These are phyloP conservation scores for Lasioglossum albipes DNA, from an alignment of 1,140 invertebrate species.

Conservation along the genomic window DNA sequence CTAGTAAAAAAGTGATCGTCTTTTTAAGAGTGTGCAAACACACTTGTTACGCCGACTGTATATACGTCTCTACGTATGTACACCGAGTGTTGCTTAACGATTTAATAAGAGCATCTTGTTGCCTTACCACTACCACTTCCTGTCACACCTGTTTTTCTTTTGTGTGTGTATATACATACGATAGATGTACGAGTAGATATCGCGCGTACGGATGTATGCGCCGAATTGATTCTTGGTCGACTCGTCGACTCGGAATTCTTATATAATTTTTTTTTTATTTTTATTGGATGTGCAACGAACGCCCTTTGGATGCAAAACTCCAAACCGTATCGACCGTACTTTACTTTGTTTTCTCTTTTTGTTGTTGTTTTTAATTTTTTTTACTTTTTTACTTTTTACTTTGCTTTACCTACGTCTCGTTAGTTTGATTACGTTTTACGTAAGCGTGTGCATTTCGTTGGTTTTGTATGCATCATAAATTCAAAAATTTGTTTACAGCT, in stretches of 20 bases:
- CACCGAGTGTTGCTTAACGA: conserved; percentile 47
- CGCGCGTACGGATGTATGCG: too few relatives aligned
- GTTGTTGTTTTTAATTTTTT: too few relatives aligned
- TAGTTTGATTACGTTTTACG: conserved; percentile 57
- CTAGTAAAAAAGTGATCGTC: too few relatives aligned
- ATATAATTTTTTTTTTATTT: too few relatives aligned
- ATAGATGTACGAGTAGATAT: too few relatives aligned
- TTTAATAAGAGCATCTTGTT: conserved; percentile 63
- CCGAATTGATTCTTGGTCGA: too few relatives aligned
- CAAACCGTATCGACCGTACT: too few relatives aligned
- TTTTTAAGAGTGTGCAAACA: too few relatives aligned
- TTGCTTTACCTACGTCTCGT: conserved; percentile 35
- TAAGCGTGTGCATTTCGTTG: conserved; percentile 63
- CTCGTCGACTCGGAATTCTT: too few relatives aligned
- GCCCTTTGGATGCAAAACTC: too few relatives aligned
- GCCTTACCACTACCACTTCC: conserved; percentile 73
- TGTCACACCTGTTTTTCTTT: conserved; percentile 56
- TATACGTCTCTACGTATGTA: conserved; percentile 39
- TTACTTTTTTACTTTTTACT: background rate
- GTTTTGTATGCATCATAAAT: conserved; percentile 69
- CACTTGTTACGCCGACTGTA: background rate
- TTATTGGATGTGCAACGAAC: too few relatives aligned
- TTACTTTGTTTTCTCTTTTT: too few relatives aligned
- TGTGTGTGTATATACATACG: background rate
- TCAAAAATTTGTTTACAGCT: conserved; percentile 77